Evolutionary conservation across 2,113 vertebrate genomes (phyloP), one percentile per base, ranked within the genome.

Genomic region (Amia ocellicauda): DNA sequence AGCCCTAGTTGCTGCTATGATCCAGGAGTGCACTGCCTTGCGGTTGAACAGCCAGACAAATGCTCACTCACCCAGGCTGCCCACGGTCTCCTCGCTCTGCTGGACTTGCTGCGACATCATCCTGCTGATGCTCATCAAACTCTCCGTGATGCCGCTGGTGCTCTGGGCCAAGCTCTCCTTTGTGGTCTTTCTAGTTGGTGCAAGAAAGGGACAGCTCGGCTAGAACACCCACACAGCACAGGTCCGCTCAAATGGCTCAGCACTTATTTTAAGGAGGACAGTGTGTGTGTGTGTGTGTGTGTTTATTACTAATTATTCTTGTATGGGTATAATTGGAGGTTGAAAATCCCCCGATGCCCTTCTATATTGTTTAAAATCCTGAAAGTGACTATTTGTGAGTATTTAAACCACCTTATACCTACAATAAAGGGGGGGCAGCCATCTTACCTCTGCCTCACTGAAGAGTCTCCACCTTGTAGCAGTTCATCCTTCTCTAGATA

Each of bases 81-180:
- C 92, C 78, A 96, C 89, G 0, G 92, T 89, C 63, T 97, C 94
- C 79, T 96, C 91, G 0, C 94, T 97, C 84, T 97, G 96, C 76
- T 91, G 88, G 31, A 99, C 96, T 74, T 95, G 94, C 85, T 97
- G 94, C 0, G 96, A 89, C 96, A 98, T 97, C 95, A 97, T 94
- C 67, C 95, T 90, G 76, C 96, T 96, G 84, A 98, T 93, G 67
- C 89, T 89, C 94, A 98, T 97, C 52, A 99, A 88, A 29, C 85
- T 98, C 85, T 98, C 94, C 0, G 97, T 98, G 73, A 98, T 97
- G 79, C 80, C 76, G 57, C 94, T 93, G 47, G 90, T 84, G 0
- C 91, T 93, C 83, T 98, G 91, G 49, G 92, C 93, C 74, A 98
- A 72, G 50, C 84, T 90, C 69, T 96, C 93, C 80, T 97, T 99